phyloP scores from a whole-genome alignment of 2,888 invertebrate species.

The Timema podura region DNA sequence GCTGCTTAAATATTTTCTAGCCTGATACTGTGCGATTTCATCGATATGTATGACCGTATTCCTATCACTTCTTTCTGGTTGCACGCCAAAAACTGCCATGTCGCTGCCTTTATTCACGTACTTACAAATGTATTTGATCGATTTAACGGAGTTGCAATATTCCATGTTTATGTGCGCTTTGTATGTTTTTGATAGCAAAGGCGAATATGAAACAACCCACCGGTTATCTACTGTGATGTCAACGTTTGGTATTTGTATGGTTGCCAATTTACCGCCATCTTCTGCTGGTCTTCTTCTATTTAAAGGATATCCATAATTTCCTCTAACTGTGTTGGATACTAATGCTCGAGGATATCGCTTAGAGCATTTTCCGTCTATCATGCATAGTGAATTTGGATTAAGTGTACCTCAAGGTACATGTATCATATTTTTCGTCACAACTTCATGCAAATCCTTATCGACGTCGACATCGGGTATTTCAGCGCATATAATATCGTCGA shows the following conservation, averaged over 20 bases:
- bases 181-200: conserved; percentile 16
- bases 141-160: conserved; percentile 23
- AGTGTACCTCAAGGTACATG: conserved; percentile 35
- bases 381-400: conserved; percentile 30
- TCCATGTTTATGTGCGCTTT: conserved; percentile 33
- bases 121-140: conserved; percentile 37
- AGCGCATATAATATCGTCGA: conserved; percentile 36
- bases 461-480: conserved; percentile 34
- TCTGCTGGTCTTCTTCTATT: conserved; percentile 21
- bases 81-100: conserved; percentile 35
- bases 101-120: conserved; percentile 18
- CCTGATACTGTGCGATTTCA: conserved; percentile 29
- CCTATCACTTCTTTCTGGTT: conserved; percentile 15
- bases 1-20: conserved; percentile 31
- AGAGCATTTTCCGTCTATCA: conserved; percentile 21
- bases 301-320: conserved; percentile 18
- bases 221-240: conserved; percentile 37
- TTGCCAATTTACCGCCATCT: conserved; percentile 15
- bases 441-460: conserved; percentile 31
- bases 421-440: conserved; percentile 33
- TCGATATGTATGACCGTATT: conserved; percentile 19
- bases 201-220: conserved; percentile 37
- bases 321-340: conserved; percentile 19
- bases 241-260: conserved; percentile 12
- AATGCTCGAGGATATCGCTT: conserved; percentile 21